phyloP scores from a whole-genome alignment of 2,888 invertebrate genomes.

The Teleogryllus oceanicus region DNA sequence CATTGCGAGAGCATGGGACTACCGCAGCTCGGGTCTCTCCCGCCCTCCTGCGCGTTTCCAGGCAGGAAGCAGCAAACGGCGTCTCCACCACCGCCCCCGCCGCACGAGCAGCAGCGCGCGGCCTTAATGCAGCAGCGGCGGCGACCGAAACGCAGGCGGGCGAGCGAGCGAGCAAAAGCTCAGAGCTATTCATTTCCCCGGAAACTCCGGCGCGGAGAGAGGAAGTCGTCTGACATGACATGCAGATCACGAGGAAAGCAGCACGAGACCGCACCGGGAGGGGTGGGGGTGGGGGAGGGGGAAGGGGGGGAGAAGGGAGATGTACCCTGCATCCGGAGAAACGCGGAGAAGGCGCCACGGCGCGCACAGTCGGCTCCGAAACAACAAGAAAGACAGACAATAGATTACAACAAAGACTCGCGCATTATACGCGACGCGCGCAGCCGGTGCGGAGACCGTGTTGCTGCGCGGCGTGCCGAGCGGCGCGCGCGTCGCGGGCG shows the following conservation, averaged over 20 bases:
- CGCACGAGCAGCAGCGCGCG: neutral
- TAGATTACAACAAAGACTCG: slow-evolving; percentile 28
- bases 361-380: slow-evolving; percentile 18
- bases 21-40: neutral
- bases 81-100: neutral
- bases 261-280: neutral
- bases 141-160: neutral
- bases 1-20: neutral
- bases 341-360: slow-evolving; percentile 6
- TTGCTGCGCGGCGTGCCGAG: neutral
- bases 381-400: slow-evolving; percentile 31
- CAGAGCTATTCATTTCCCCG: slow-evolving; percentile 32
- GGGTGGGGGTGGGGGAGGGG: neutral
- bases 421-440: neutral
- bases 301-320: neutral
- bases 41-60: no score
- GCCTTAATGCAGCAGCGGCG: slow-evolving; percentile 23
- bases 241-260: slow-evolving; percentile 29
- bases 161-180: slow-evolving; percentile 27
- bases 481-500: neutral
- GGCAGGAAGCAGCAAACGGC: neutral
- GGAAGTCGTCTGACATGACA: slow-evolving; percentile 32
- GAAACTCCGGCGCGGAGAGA: slow-evolving; percentile 28
- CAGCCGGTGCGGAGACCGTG: slow-evolving; percentile 21
- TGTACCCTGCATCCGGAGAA: slow-evolving; percentile 30